Evolutionary conservation across 2,888 invertebrate genomes (phyloP).

Genomic region (Ormyrus labotus): DNA sequence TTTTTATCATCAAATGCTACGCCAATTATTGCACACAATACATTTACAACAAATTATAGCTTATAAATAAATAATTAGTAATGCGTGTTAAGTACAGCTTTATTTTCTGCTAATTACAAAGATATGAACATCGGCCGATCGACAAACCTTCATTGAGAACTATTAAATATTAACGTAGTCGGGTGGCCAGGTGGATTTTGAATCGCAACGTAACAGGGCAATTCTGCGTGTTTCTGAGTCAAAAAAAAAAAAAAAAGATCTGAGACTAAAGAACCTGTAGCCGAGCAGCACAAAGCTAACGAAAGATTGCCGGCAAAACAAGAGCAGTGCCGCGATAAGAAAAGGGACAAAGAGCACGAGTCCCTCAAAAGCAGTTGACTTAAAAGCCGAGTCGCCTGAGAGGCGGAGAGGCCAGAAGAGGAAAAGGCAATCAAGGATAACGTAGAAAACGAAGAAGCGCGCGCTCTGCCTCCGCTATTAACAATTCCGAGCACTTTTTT

Average conservation of each 20-base stretch:
- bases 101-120: too few relatives aligned
- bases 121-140: too few relatives aligned
- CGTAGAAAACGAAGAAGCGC: slow-evolving; percentile 38
- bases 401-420: background rate
- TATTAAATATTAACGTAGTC: too few relatives aligned
- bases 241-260: background rate
- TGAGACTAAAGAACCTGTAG: background rate
- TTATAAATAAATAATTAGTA: too few relatives aligned
- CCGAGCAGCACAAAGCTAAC: background rate
- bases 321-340: too few relatives aligned
- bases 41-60: too few relatives aligned
- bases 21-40: too few relatives aligned
- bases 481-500: slow-evolving; percentile 6
- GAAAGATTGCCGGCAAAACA: too few relatives aligned
- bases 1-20: too few relatives aligned
- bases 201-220: background rate
- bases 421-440: slow-evolving; percentile 36
- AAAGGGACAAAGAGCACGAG: background rate
- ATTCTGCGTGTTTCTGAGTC: background rate
- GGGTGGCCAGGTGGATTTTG: too few relatives aligned
- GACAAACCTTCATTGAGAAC: too few relatives aligned
- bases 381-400: background rate
- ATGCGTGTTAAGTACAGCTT: too few relatives aligned
- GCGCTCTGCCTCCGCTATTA: background rate
- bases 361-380: background rate